Base-by-base conservation (phyloP, 2,797 vertebrate species). In the Passerculus sandwichensis region DNA sequence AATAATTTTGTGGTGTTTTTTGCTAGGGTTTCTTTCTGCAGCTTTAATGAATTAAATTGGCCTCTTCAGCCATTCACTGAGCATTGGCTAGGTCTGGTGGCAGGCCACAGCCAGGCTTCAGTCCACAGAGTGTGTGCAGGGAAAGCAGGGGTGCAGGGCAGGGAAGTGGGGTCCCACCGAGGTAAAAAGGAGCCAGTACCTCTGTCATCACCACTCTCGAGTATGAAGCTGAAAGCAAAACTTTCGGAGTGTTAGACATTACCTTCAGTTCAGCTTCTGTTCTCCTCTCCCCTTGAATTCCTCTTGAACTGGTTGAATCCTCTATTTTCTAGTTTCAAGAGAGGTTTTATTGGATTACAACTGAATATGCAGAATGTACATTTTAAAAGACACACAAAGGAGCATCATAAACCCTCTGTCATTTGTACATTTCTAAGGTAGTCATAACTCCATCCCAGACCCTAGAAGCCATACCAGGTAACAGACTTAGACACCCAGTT, bases 81-180 rank as follows among this genome's bases (percentile, higher is more conserved):
- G 8, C 13, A 26, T 8, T 74, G 45, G 23, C 32, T 79, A n/a
- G 23, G 14, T 29, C 34, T 53, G 9, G 18, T 64, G 21, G 42
- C 25, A 69, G n/a, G 10, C 22, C 12, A 18, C 32, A 67, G 44
- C 19, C 34, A 19, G 25, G 26, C 38, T 85, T 69, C 60, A 64
- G 67, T 8, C 32, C 23, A 44, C 1, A 3, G 5, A 16, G 20
- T 71, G 40, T 45, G 10, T 34, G 32, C 0, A 8, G 12, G 50
- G 53, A 38, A 29, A 77, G 48, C 56, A 75, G 48, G 12, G 30
- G 15, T 42, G 7, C 23, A 50, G 34, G 0, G 3, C 15, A 65
- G 10, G 38, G 40, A 47, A 48, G 47, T 1, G 6, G 25, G 51
- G 70, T 11, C 6, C 8, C 53, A 47, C 4, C 0, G 0, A 75